Conservation (phyloP, 1,140 invertebrate genomes). For the Drosophila guanche region DNA sequence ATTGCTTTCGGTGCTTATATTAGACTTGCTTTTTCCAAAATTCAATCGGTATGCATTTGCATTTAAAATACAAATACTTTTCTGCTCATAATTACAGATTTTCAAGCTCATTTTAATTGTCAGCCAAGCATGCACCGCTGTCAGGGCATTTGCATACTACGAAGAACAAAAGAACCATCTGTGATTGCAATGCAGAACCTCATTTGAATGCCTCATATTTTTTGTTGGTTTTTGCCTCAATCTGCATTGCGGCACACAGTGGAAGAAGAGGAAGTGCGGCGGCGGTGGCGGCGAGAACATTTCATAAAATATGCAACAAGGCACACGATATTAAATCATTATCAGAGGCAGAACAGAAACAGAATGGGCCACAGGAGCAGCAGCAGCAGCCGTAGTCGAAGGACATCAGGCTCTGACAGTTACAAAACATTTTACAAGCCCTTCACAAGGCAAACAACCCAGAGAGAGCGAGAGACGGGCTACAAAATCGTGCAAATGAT, state of each 20-base stretch:
- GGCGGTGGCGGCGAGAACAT: conserved; percentile 23
- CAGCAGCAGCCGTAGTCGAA: conserved; percentile 28
- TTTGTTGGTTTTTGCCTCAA: conserved; percentile 4
- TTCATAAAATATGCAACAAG: conserved; percentile 59
- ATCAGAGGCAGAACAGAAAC: conserved; percentile 27
- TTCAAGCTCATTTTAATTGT: no score
- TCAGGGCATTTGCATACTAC: not conserved
- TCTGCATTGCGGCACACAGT: conserved; percentile 53
- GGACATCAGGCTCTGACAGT: conserved; percentile 59
- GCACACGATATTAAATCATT: conserved; percentile 68
- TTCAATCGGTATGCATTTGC: not conserved
- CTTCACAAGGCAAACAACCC: conserved; percentile 59
- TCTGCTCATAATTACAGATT: no score
- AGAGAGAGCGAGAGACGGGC: conserved; percentile 44
- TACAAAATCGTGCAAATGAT: conserved; percentile 36
- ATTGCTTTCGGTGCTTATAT: not conserved
- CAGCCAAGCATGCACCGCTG: conserved; percentile 7
- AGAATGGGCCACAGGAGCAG: conserved; percentile 9
- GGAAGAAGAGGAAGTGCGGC: conserved; percentile 11
- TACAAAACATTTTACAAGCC: conserved; percentile 80
- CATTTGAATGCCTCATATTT: conserved; percentile 21
- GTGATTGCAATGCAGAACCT: conserved; percentile 32
- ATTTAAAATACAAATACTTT: not conserved
- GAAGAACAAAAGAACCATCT: conserved; percentile 31
- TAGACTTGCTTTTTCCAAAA: not conserved